Percentiles rank a stretch among this genome's conserved stretches.
phyloP scores from a whole-genome alignment of 1,140 invertebrate genomes.

The Aleiodes sp. region DNA sequence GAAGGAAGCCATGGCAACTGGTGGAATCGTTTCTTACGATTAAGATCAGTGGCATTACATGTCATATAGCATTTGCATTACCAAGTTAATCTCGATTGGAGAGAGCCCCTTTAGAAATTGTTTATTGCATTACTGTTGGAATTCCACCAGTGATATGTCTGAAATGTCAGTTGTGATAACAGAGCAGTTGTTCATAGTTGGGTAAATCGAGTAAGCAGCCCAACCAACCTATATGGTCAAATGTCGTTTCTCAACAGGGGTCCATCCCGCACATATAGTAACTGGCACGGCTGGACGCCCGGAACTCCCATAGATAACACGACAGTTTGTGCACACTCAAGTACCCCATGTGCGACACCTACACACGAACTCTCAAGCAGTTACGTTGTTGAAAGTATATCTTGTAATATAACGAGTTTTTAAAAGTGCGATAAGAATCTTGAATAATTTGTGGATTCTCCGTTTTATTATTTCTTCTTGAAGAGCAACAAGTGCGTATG shows the following conservation, averaged over 20 bases:
- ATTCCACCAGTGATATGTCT: constrained; percentile 2
- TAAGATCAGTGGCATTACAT: not conserved
- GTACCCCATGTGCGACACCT: constrained; percentile 11
- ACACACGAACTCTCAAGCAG: constrained; percentile 38
- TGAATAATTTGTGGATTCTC: too few relatives aligned
- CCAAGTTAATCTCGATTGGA: not conserved
- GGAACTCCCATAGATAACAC: constrained; percentile 17
- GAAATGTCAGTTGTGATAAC: not conserved
- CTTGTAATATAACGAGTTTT: too few relatives aligned
- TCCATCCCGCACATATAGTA: constrained; percentile 12
- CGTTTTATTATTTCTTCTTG: too few relatives aligned
- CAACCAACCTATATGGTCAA: constrained; percentile 8
- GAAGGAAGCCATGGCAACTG: too few relatives aligned
- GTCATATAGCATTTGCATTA: not conserved
- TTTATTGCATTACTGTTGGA: not conserved
- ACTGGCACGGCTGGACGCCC: constrained; percentile 14
- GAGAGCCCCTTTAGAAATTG: not conserved
- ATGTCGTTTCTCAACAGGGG: constrained; percentile 17
- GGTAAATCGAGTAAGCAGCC: constrained; percentile 6
- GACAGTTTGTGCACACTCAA: constrained; percentile 11
- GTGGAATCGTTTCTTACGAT: not conserved
- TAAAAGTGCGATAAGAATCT: too few relatives aligned
- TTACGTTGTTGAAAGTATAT: too few relatives aligned
- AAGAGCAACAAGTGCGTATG: too few relatives aligned
- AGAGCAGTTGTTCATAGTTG: constrained; percentile 8